phyloP scores from a whole-genome alignment of 30 jellyfish, hydroid and myxozoan species.

The Chrysaora quinquecirrha region DNA sequence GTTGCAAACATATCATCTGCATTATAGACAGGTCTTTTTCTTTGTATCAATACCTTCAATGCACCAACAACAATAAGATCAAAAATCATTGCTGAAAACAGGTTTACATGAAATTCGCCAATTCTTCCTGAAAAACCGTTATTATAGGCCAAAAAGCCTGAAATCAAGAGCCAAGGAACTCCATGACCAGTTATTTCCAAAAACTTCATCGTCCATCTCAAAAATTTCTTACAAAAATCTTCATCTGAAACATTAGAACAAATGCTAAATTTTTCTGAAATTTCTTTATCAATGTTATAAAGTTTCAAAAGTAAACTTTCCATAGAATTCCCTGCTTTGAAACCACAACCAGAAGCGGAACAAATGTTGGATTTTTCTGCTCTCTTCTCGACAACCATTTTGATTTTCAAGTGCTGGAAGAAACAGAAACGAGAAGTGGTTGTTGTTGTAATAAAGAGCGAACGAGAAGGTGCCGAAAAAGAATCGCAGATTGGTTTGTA shows the following conservation, averaged over 20 bases:
- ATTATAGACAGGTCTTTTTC: slow-evolving; percentile 83
- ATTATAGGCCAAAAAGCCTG: slow-evolving; percentile 15
- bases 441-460: no score
- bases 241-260: background rate
- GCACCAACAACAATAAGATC: slow-evolving; percentile 76
- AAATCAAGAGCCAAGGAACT: slow-evolving; percentile 77
- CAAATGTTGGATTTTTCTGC: no score
- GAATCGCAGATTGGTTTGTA: no score
- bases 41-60: slow-evolving; percentile 49
- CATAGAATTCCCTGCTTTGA: no score
- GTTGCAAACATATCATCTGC: slow-evolving; percentile 70
- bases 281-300: background rate
- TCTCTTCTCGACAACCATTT: no score
- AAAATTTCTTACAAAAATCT: background rate
- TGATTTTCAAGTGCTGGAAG: no score
- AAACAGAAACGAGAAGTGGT: no score
- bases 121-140: slow-evolving; percentile 22
- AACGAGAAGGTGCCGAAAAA: no score
- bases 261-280: background rate
- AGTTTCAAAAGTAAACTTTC: no score
- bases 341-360: no score
- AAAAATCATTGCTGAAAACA: slow-evolving; percentile 63
- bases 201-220: slow-evolving; percentile 29
- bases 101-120: slow-evolving; percentile 24
- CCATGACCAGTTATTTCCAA: slow-evolving; percentile 95